These are phyloP conservation scores for Zhengitettix transpicula DNA, from an alignment of 2,888 invertebrate species.

Conservation along the genomic window DNA sequence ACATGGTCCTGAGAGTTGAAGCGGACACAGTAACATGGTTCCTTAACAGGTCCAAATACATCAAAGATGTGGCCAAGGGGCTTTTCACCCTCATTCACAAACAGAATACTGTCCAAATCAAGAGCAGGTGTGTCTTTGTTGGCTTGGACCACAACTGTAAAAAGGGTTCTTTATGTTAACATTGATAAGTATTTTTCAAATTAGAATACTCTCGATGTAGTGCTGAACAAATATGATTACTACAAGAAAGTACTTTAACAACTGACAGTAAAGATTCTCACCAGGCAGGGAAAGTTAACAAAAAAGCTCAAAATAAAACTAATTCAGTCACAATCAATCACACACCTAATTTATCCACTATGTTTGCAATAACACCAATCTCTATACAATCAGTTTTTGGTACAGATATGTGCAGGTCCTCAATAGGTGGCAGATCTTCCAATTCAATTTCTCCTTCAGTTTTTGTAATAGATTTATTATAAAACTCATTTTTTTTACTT, in stretches of 20 bases:
- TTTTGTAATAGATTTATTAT: constrained; percentile 16
- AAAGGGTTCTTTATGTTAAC: constrained; percentile 5
- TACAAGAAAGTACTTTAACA: too few species aligned
- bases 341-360: constrained; percentile 54
- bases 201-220: too few species aligned
- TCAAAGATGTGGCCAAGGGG: constrained; percentile 74
- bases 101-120: constrained; percentile 74
- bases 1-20: constrained; percentile 73
- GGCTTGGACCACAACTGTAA: constrained; percentile 58
- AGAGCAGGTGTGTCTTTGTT: constrained; percentile 57
- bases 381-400: constrained; percentile 54
- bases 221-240: too few species aligned
- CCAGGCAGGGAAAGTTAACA: too few species aligned
- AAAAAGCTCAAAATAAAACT: too few species aligned
- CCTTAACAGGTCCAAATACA: constrained; percentile 72
- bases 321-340: background rate
- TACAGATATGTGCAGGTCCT: constrained; percentile 64
- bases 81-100: constrained; percentile 59
- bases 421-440: constrained; percentile 63
- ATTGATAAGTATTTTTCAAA: too few species aligned
- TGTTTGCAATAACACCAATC: constrained; percentile 52
- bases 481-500: too few species aligned
- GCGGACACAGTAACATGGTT: constrained; percentile 78
- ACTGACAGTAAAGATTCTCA: too few species aligned
- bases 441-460: constrained; percentile 38